These are phyloP conservation scores for Psylliodes chrysocephalus DNA, from an alignment of 2,888 invertebrate species.

Conservation along the genomic window DNA sequence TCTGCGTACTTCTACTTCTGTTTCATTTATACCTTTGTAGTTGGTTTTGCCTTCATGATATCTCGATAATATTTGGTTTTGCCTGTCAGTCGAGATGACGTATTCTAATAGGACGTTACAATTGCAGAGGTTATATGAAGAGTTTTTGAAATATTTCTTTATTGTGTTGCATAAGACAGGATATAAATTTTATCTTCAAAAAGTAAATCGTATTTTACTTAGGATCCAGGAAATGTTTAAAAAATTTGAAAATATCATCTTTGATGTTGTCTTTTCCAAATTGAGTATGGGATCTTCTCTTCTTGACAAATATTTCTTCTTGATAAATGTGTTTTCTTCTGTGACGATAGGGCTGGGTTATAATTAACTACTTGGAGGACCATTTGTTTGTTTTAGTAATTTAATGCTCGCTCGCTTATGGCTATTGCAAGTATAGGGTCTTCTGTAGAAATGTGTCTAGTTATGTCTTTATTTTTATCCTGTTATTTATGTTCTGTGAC, in stretches of 20 bases:
- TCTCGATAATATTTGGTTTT: not conserved
- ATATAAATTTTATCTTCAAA: no score
- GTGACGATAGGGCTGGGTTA: not conserved
- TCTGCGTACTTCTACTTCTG: not conserved
- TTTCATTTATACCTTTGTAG: constrained; percentile 3
- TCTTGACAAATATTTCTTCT: not conserved
- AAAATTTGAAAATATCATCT: no score
- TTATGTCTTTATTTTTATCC: not conserved
- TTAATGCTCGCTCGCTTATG: not conserved
- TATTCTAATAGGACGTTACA: constrained; percentile 1
- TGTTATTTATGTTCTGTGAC: no score
- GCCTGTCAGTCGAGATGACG: not conserved
- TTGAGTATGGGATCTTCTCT: not conserved
- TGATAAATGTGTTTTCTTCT: not conserved
- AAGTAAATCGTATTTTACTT: not conserved
- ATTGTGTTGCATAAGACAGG: no score
- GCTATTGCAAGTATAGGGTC: not conserved
- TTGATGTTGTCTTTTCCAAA: not conserved
- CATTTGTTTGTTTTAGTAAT: no score
- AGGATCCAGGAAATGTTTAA: not conserved
- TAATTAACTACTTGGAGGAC: not conserved
- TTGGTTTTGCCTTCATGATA: no score
- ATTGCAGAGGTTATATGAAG: no score
- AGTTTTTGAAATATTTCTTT: no score
- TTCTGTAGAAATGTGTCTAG: no score